Base-by-base conservation (phyloP, 2,797 vertebrate species). In the Cephalopachus bancanus region DNA sequence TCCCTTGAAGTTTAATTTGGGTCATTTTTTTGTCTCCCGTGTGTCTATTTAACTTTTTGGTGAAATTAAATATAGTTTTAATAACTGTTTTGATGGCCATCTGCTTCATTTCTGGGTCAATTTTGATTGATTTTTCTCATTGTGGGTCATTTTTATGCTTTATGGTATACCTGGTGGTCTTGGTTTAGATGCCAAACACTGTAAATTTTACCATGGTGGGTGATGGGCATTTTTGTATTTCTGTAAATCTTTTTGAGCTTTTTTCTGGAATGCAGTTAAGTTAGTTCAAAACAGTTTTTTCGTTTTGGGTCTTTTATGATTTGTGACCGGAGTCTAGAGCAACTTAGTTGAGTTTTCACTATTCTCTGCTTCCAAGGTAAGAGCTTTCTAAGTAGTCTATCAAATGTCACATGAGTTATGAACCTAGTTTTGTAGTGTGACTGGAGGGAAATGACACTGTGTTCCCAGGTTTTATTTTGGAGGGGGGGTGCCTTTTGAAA, bases 101-200 rank as follows among this genome's bases (percentile, higher is more conserved):
- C n/a, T 74, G 16, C 83, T 28, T 89, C 30, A 53, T 79, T 93
- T 95, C 51, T 90, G 33, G 64, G 16, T 76, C 60, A n/a, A 8
- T 90, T 94, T 93, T 96, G 37, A 60, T 65, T 75, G 53, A 26
- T 89, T 74, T 93, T 94, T 86, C 49, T 83, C 53, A 53, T 75
- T 72, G 44, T 71, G 24, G 79, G 33, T 87, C 24, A 67, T 86
- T 20, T 90, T 80, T 80, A 75, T 94, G 9, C 69, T 65, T 90
- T 37, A 22, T 80, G 64, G 3, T 69, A 59, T 86, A 37, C 78
- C 37, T 91, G 0, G 7, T 89, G 44, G 59, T 49, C 83, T 92
- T 93, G 53, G 26, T 93, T 74, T 91, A 22, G 26, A 75, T 92
- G 62, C 12, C 67, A 85, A 28, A 53, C 67, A n/a, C 75, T 91